Percentiles rank a stretch among this genome's conserved stretches.
Conservation (phyloP, 2,797 vertebrate species). For the Jordanella pulchra region DNA sequence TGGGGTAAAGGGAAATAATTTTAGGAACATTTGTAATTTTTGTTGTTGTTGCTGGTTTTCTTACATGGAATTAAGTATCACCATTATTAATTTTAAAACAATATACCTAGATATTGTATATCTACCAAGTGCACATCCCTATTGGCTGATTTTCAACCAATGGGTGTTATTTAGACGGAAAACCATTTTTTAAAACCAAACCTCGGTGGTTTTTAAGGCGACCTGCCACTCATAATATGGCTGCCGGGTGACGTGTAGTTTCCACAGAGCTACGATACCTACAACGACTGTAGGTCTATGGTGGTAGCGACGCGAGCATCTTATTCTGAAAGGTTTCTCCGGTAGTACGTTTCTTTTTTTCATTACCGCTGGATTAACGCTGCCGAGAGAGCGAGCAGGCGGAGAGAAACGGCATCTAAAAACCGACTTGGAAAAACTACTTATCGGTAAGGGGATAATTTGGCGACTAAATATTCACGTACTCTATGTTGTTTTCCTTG, state of each 20-base stretch:
- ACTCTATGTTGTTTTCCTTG: conserved; percentile 62
- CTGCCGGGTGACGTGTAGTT: not conserved
- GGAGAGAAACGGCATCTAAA: conserved; percentile 84
- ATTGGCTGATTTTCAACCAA: not conserved
- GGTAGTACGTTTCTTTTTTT: conserved; percentile 3
- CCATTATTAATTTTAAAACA: not conserved
- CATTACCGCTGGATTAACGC: not conserved
- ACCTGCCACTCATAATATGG: not conserved
- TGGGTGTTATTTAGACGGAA: not conserved
- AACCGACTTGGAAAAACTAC: conserved; percentile 87
- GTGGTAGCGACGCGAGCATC: fast-evolving
- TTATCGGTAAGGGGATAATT: conserved; percentile 85
- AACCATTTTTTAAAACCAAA: too few species aligned
- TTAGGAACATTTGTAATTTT: too few species aligned
- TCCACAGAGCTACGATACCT: not conserved
- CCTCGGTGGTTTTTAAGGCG: not conserved
- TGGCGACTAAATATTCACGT: conserved; percentile 76
- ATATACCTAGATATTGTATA: not conserved
- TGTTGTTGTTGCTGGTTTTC: too few species aligned
- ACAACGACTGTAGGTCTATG: conserved; percentile 2
- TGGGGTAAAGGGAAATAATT: too few species aligned
- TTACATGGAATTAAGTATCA: not conserved
- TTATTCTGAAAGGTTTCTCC: conserved; percentile 60
- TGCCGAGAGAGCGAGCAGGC: conserved; percentile 82
- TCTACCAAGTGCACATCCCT: not conserved